Conservation (phyloP, 2,888 invertebrate species). For the Papilio elwesi region DNA sequence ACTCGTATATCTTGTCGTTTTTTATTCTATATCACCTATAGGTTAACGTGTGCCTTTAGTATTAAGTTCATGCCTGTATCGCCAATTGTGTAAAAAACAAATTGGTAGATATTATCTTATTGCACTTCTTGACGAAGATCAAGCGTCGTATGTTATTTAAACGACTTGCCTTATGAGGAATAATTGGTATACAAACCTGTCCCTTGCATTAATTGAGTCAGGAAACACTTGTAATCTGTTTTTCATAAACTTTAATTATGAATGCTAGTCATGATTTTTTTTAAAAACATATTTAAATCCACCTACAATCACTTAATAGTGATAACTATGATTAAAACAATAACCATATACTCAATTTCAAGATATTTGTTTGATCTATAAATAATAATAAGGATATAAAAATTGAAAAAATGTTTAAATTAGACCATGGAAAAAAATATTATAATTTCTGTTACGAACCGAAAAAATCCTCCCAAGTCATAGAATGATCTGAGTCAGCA, state of each 20-base stretch:
- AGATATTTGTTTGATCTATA: neutral
- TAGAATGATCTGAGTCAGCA: conserved; percentile 87
- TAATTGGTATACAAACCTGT: conserved; percentile 72
- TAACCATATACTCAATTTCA: neutral
- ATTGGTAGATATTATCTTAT: neutral
- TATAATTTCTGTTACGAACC: conserved; percentile 74
- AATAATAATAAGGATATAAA: conserved; percentile 12
- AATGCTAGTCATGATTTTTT: too few species aligned
- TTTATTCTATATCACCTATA: too few species aligned
- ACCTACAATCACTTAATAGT: neutral
- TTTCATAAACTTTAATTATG: neutral
- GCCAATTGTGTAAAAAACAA: too few species aligned
- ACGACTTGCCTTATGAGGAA: conserved; percentile 65
- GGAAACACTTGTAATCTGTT: conserved; percentile 56
- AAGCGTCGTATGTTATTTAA: conserved; percentile 59
- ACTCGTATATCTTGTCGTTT: neutral
- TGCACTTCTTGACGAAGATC: conserved; percentile 42
- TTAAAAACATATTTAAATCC: neutral
- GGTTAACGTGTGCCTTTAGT: too few species aligned
- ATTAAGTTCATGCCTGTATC: too few species aligned
- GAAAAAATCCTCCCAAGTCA: conserved; percentile 90
- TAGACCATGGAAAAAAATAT: neutral
- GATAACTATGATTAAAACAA: too few species aligned
- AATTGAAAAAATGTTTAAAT: conserved; percentile 25
- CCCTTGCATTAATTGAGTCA: conserved; percentile 55